These are phyloP conservation scores for Campylomormyrus numenius DNA, from an alignment of 2,113 vertebrate species.

Conservation along the genomic window DNA sequence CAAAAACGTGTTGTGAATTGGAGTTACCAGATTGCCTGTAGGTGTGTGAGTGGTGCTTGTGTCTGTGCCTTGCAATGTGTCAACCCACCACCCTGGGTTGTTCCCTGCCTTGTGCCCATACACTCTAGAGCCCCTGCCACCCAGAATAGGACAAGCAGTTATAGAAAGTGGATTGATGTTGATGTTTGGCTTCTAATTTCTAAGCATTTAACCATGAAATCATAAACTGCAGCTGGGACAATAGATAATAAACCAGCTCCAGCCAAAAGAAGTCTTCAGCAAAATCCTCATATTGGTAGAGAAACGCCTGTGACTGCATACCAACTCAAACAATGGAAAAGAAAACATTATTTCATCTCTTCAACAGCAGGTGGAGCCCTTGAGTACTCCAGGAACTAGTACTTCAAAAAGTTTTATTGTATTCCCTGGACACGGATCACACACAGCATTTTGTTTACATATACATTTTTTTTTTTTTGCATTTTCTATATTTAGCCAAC, in stretches of 20 bases:
- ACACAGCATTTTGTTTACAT: neutral
- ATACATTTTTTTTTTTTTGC: neutral
- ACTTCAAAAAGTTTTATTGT: neutral
- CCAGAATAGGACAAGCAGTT: neutral
- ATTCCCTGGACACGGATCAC: neutral
- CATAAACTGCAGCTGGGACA: neutral
- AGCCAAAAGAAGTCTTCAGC: neutral
- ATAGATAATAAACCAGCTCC: neutral
- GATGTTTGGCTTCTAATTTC: neutral
- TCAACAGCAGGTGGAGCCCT: neutral
- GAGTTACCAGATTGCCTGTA: neutral
- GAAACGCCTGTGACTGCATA: neutral
- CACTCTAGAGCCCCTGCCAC: neutral
- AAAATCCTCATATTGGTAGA: neutral
- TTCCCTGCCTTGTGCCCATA: neutral
- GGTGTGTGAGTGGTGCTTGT: neutral
- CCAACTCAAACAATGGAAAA: neutral
- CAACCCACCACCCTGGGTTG: neutral
- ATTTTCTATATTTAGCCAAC: neutral
- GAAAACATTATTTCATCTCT: neutral
- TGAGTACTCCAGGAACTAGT: neutral
- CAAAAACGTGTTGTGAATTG: neutral
- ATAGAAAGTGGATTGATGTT: neutral
- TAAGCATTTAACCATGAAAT: neutral
- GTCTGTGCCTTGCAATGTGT: neutral